A percentile compares a stretch with the other conserved stretches of the same genome.
Conservation (phyloP, 2,888 invertebrate genomes). For the Limulus polyphemus region DNA sequence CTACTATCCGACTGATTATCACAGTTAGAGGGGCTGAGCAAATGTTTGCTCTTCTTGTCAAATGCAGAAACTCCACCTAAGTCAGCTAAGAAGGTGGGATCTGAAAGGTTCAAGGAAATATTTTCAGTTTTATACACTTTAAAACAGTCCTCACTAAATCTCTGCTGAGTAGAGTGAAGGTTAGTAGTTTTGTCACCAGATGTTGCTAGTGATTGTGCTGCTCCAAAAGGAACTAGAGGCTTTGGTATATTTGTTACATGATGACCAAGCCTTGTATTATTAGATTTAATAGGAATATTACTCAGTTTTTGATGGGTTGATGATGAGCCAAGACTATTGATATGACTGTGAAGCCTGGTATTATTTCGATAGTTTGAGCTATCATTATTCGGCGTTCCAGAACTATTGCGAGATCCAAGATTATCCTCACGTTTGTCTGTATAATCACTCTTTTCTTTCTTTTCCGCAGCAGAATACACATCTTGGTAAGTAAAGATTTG, state of each 20-base stretch:
- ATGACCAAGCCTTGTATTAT: neutral
- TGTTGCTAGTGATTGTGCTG: neutral
- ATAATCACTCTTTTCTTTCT: constrained; percentile 31
- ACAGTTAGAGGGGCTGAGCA: neutral
- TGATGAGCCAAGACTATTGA: no score
- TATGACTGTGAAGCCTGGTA: neutral
- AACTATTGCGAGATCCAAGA: constrained; percentile 56
- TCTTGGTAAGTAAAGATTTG: no score
- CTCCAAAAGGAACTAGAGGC: constrained; percentile 13
- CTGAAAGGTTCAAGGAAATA: constrained; percentile 51
- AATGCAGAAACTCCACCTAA: neutral
- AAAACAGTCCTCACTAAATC: neutral
- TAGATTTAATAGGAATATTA: constrained; percentile 8
- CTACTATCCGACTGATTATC: constrained; percentile 12
- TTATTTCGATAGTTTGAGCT: constrained; percentile 13
- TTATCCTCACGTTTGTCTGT: constrained; percentile 43
- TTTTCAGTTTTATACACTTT: constrained; percentile 49
- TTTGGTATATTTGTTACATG: constrained; percentile 23
- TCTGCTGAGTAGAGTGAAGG: neutral
- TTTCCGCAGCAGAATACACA: no score
- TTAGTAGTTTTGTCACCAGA: neutral
- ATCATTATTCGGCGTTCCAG: constrained; percentile 49
- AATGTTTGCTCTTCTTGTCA: neutral
- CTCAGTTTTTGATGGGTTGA: neutral
- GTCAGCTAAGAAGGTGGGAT: constrained; percentile 39